Evolutionary conservation across 2,113 vertebrate genomes (phyloP).

Genomic region (Ctenomys sociabilis): DNA sequence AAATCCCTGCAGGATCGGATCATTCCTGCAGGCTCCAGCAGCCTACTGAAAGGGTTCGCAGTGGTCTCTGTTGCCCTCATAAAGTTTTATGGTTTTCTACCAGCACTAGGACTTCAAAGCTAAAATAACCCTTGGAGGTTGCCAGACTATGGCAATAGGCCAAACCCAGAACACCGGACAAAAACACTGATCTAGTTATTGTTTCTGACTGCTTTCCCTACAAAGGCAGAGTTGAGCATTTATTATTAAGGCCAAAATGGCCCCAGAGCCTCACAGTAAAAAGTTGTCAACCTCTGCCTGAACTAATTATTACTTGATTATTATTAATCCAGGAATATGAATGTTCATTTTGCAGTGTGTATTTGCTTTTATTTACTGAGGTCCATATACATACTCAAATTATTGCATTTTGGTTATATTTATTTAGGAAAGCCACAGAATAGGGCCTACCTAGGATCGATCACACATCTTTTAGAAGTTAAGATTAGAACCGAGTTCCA

Average conservation of each 20-base stretch:
- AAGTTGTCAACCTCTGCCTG: neutral
- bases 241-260: neutral
- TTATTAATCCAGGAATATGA: neutral
- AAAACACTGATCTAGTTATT: neutral
- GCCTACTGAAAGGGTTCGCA: neutral
- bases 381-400: neutral
- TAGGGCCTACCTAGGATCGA: neutral
- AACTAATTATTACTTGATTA: neutral
- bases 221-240: neutral
- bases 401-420: neutral
- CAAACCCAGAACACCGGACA: neutral
- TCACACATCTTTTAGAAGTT: neutral
- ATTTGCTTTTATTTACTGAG: conserved; percentile 23
- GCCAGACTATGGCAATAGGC: neutral
- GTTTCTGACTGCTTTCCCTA: neutral
- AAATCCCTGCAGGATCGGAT: neutral
- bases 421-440: neutral
- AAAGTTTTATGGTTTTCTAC: neutral
- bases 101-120: neutral
- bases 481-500: neutral
- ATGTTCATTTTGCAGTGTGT: neutral
- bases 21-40: neutral
- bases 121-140: neutral
- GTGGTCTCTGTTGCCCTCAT: neutral
- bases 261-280: neutral